These are phyloP conservation scores for Larimichthys crocea DNA, from an alignment of 2,113 vertebrate genomes.

Conservation along the genomic window DNA sequence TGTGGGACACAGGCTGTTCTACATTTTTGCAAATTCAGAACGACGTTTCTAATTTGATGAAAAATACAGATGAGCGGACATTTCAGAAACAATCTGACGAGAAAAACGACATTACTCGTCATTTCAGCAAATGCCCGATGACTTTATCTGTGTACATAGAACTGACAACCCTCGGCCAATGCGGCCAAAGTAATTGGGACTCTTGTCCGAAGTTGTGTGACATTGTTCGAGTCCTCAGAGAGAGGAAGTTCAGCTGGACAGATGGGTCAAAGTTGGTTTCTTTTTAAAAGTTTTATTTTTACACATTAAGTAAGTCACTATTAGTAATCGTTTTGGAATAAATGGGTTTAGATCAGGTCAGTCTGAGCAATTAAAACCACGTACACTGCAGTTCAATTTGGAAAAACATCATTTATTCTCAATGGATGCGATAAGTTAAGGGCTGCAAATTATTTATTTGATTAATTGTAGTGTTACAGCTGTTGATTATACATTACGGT, in stretches of 20 bases:
- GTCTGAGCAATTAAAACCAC: background rate
- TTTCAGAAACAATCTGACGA: background rate
- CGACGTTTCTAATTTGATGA: background rate
- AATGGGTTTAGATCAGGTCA: background rate
- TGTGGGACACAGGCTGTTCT: slow-evolving; percentile 25
- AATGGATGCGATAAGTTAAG: background rate
- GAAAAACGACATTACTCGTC: background rate
- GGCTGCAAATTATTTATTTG: background rate
- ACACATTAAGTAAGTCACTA: too few relatives aligned
- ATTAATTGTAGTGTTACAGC: background rate
- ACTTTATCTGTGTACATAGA: background rate
- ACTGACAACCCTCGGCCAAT: background rate
- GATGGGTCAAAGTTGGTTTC: too few relatives aligned
- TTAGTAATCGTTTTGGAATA: too few relatives aligned
- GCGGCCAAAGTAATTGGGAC: background rate
- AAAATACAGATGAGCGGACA: background rate
- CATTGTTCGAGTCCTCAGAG: background rate
- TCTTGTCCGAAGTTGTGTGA: background rate
- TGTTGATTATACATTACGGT: background rate
- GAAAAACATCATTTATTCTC: background rate
- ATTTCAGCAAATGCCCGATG: background rate
- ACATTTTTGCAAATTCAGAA: slow-evolving; percentile 8
- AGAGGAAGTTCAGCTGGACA: too few relatives aligned
- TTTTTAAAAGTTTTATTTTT: too few relatives aligned
- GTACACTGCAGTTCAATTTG: background rate